Evolutionary conservation across 2,888 invertebrate genomes (phyloP).

Genomic region (Orchesella flavescens): DNA sequence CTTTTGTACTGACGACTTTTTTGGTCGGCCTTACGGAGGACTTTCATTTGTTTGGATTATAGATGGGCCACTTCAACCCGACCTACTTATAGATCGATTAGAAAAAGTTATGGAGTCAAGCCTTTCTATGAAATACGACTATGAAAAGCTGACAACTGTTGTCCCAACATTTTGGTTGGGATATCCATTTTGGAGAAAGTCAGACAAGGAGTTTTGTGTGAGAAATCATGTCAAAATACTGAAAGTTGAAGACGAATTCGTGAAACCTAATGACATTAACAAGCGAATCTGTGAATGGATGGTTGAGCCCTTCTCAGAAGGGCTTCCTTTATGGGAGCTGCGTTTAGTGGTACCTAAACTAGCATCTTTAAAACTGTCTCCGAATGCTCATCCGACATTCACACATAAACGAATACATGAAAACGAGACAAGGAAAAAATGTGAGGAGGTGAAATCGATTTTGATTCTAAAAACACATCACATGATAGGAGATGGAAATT

Average conservation of each 20-base stretch:
- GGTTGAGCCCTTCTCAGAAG: conserved; percentile 8
- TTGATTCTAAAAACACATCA: conserved; percentile 33
- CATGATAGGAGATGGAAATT: conserved; percentile 40
- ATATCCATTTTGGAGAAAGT: conserved; percentile 33
- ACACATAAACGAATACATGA: not conserved
- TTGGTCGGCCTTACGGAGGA: conserved; percentile 12
- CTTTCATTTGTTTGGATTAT: conserved; percentile 23
- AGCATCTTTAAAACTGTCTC: not conserved
- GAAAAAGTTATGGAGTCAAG: not conserved
- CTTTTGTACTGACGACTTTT: conserved; percentile 23
- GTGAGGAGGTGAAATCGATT: conserved; percentile 25
- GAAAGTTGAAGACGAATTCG: not conserved
- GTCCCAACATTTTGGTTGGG: conserved; percentile 37
- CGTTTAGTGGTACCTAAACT: not conserved
- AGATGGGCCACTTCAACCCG: not conserved
- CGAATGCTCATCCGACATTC: not conserved
- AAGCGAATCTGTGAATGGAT: conserved; percentile 30
- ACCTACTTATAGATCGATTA: conserved; percentile 24
- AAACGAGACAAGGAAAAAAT: not conserved
- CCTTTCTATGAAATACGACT: not conserved
- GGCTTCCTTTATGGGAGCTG: conserved; percentile 24
- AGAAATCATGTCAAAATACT: conserved; percentile 26
- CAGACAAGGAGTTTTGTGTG: conserved; percentile 24
- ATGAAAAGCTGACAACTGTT: conserved; percentile 21
- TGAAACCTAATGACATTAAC: not conserved